Evolutionary conservation across 2,888 invertebrate genomes (phyloP), one percentile per base, ranked within the genome.

Genomic region (Suillia variegata): DNA sequence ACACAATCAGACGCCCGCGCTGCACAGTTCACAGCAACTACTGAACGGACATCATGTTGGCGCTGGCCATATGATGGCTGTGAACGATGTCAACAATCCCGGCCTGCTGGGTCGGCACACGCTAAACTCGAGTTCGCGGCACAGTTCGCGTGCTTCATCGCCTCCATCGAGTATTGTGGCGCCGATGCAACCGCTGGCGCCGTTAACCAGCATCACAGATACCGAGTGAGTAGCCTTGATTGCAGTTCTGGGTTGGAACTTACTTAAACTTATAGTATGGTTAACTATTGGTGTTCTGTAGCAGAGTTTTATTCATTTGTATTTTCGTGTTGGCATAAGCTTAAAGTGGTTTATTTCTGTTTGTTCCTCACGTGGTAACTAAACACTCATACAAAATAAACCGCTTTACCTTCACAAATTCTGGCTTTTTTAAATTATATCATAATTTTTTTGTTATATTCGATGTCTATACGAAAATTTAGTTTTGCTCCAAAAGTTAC

Each of bases 121-220:
- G 0, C 55, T 77, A 18, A 76, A 74, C 45, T 64, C 69, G 13
- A 76, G 76, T 10, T 80, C 80, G 1, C 67, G 82, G 33, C 80
- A 82, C 65, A 72, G 80, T 47, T 81, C 80, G n/a, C 70, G 81
- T n/a, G 71, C 76, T 55, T 77, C 78, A 22, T 77, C 81, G 31
- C 75, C 82, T 49, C 78, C 87, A 78, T 73, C 82, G 76, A 84
- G 69, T 80, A 85, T 73, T 84, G 85, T 75, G 74, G 84, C 85
- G 59, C 85, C 84, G 54, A 79, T 82, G 74, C 86, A 83, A 64
- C 84, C 86, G 70, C 83, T 85, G 62, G 87, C 87, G 64, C 87
- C 87, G 20, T 78, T 87, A 54, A 85, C 87, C 42, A 87, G 86
- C 71, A 87, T 87, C 81, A 87, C 87, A 24, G 87, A 87, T 76